phyloP scores from a whole-genome alignment of 2,888 invertebrate genomes.

The Orchesella flavescens region DNA sequence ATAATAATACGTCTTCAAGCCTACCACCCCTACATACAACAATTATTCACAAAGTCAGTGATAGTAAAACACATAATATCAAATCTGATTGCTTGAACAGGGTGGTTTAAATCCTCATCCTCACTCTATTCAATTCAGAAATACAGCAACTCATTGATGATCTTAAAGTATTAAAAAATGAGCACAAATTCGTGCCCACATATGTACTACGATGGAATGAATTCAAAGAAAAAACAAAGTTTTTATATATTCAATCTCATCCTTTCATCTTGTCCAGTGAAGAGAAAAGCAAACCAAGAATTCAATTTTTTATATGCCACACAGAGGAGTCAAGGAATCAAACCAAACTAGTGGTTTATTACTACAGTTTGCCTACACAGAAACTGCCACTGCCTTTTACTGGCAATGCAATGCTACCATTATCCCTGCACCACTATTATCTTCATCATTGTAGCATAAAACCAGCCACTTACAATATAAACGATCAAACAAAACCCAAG shows the following conservation, averaged over 20 bases:
- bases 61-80: constrained; percentile 9
- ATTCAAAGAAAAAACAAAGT: not conserved
- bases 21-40: constrained; percentile 3
- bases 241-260: constrained; percentile 30
- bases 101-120: constrained; percentile 20
- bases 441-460: constrained; percentile 26
- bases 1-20: not conserved
- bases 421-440: constrained; percentile 20
- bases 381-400: constrained; percentile 55
- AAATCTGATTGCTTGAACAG: constrained; percentile 16
- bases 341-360: constrained; percentile 51
- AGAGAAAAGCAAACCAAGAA: constrained; percentile 26
- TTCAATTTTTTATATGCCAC: constrained; percentile 51
- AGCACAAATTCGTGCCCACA: not conserved
- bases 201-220: not conserved
- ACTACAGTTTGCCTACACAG: constrained; percentile 37
- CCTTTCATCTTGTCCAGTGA: constrained; percentile 8
- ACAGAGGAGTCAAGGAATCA: constrained; percentile 37
- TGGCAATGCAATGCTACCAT: constrained; percentile 40
- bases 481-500: not conserved
- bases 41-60: not conserved
- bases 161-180: not conserved
- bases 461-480: constrained; percentile 7
- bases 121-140: constrained; percentile 10
- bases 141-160: too few relatives aligned